Evolutionary conservation across 2,113 vertebrate species (phyloP).

Genomic region (Loxodonta africana): DNA sequence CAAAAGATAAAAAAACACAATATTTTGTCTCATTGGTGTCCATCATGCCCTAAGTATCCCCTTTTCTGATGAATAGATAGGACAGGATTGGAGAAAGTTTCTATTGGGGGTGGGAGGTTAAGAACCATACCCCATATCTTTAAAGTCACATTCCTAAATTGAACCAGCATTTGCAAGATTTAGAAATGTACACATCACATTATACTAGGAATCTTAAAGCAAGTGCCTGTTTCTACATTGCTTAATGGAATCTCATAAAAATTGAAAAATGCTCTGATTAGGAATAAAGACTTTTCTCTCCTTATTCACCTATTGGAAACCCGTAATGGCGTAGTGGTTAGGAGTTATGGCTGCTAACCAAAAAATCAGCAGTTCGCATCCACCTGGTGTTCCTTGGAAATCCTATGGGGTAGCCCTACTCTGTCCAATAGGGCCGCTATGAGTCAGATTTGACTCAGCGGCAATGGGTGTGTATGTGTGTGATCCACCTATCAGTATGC

Average conservation of each 20-base stretch:
- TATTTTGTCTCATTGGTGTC: not conserved
- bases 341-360: too few relatives aligned
- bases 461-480: too few relatives aligned
- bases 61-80: not conserved
- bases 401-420: too few relatives aligned
- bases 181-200: not conserved
- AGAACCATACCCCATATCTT: not conserved
- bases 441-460: too few relatives aligned
- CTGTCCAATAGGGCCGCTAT: too few relatives aligned
- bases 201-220: not conserved
- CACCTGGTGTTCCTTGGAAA: too few relatives aligned
- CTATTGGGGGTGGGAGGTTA: not conserved
- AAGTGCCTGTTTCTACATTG: not conserved
- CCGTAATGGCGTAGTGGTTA: too few relatives aligned
- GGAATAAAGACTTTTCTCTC: not conserved
- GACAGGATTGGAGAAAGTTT: not conserved
- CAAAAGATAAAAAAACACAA: not conserved
- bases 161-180: not conserved
- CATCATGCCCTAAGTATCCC: not conserved
- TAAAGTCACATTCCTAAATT: not conserved
- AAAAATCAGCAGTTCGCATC: too few relatives aligned
- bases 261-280: not conserved
- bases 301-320: not conserved
- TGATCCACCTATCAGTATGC: not conserved
- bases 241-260: not conserved